phyloP scores from a whole-genome alignment of 2,797 vertebrate genomes.

The Hipposideros larvatus region DNA sequence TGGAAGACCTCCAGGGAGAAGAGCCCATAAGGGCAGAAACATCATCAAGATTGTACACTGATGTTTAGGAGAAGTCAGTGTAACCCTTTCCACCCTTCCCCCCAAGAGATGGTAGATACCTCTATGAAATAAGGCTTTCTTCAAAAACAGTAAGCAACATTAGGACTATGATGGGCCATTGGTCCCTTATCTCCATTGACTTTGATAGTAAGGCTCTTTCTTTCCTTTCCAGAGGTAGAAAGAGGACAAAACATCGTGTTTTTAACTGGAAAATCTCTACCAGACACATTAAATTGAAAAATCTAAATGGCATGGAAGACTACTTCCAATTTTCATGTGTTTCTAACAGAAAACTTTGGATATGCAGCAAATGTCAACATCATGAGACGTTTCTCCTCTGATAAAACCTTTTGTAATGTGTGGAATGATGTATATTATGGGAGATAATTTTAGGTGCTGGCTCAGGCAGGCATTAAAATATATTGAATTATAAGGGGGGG shows the following conservation, averaged over 20 bases:
- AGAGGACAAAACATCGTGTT: neutral
- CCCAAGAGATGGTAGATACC: neutral
- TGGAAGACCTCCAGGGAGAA: neutral
- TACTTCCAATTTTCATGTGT: neutral
- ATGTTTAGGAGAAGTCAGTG: neutral
- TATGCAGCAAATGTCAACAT: neutral
- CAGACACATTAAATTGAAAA: conserved; percentile 31
- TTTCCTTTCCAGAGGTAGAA: neutral
- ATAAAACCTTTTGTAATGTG: neutral
- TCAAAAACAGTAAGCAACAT: neutral
- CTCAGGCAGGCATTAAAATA: neutral
- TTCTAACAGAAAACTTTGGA: neutral
- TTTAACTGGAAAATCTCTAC: neutral
- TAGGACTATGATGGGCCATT: neutral
- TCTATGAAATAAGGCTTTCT: neutral
- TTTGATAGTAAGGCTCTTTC: neutral
- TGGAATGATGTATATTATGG: neutral
- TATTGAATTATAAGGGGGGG: neutral
- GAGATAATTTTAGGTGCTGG: neutral
- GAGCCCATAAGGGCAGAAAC: neutral
- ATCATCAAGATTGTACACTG: neutral
- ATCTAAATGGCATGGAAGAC: neutral
- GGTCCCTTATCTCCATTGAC: neutral
- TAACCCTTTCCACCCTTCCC: neutral
- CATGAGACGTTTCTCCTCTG: neutral